These are phyloP conservation scores for Pollenia griseotomentosa DNA, from an alignment of 2,888 invertebrate species.

Conservation along the genomic window DNA sequence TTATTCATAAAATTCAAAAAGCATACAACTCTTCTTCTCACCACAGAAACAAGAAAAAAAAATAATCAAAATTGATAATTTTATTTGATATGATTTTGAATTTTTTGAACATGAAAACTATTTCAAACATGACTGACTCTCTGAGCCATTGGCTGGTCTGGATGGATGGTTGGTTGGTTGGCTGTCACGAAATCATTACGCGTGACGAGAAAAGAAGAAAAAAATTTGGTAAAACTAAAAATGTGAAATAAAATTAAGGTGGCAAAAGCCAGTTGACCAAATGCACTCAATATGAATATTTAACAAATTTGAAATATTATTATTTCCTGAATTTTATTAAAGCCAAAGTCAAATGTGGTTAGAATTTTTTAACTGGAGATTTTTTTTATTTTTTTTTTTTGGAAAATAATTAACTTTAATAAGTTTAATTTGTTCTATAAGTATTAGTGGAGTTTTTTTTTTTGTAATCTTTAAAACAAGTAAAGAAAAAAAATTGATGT, in stretches of 20 bases:
- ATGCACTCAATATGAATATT: neutral
- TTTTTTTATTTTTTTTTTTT: no score
- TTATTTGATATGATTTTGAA: slow-evolving; percentile 31
- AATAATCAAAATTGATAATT: slow-evolving; percentile 24
- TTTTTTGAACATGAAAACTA: slow-evolving; percentile 7
- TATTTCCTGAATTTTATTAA: no score
- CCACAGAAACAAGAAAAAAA: slow-evolving; percentile 1
- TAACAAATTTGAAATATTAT: neutral
- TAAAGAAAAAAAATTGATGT: no score
- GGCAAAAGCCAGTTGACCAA: neutral
- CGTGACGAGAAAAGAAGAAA: neutral
- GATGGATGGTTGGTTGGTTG: slow-evolving; percentile 11
- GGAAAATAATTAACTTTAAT: no score
- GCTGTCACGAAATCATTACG: slow-evolving; percentile 13
- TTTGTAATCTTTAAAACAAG: no score
- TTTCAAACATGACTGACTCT: slow-evolving; percentile 26
- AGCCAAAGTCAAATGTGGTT: no score
- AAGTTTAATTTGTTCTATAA: no score
- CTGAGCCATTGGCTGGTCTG: neutral
- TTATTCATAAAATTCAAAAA: neutral
- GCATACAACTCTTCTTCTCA: slow-evolving; percentile 19
- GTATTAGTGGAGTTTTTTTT: no score
- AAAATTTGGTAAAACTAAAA: neutral
- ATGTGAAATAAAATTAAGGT: neutral
- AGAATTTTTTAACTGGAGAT: no score